Conservation (phyloP, 1,140 invertebrate genomes). For the Drosophila sp. region DNA sequence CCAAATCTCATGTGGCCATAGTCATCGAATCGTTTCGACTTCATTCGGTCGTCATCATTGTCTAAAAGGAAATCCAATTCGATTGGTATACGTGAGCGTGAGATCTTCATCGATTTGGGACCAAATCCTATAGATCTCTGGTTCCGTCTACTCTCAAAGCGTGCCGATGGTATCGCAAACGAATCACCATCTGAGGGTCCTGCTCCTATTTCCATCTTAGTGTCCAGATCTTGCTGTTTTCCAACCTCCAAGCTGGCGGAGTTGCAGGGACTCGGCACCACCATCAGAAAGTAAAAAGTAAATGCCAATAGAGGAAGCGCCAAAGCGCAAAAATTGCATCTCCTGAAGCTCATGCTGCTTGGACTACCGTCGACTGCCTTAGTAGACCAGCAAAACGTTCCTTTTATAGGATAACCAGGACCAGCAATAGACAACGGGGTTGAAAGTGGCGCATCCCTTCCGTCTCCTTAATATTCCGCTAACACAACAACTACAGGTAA, state of each 20-base stretch:
- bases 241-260: slow-evolving; percentile 21
- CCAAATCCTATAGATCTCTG: slow-evolving; percentile 26
- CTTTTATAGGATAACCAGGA: slow-evolving; percentile 26
- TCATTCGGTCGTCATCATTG: slow-evolving; percentile 84
- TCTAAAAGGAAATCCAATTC: slow-evolving; percentile 82
- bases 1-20: slow-evolving; percentile 87
- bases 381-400: slow-evolving; percentile 1
- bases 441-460: not conserved
- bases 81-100: slow-evolving; percentile 50
- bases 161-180: slow-evolving; percentile 1
- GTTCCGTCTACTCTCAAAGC: slow-evolving; percentile 32
- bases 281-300: slow-evolving; percentile 22
- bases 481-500: slow-evolving; percentile 4
- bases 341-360: slow-evolving; percentile 36
- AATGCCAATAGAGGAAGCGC: slow-evolving; percentile 27
- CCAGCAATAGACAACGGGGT: not conserved
- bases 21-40: slow-evolving; percentile 85
- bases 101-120: slow-evolving; percentile 38
- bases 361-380: not conserved
- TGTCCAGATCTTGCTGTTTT: slow-evolving; percentile 34
- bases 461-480: slow-evolving; percentile 34
- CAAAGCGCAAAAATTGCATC: slow-evolving; percentile 19
- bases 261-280: not conserved
- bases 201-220: slow-evolving; percentile 24
- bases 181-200: slow-evolving; percentile 16